These are phyloP conservation scores for Tetrao urogallus DNA, from an alignment of 2,113 vertebrate species.

Conservation along the genomic window DNA sequence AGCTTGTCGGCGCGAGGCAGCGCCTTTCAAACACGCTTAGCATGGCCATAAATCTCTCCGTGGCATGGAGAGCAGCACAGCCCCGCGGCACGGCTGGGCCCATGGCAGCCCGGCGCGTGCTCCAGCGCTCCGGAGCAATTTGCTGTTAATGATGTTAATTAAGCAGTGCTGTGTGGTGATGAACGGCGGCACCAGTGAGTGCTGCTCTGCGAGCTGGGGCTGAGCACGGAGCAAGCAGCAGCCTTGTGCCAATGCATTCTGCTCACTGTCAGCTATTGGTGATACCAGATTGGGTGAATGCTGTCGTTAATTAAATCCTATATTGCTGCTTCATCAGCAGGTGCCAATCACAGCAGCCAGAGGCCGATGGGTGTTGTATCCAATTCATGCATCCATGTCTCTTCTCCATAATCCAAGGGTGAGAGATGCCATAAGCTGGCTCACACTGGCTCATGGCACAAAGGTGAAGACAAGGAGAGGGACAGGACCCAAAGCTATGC, in stretches of 20 bases:
- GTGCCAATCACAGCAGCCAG: not conserved
- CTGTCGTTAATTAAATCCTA: not conserved
- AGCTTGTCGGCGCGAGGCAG: not conserved
- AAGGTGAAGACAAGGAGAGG: not conserved
- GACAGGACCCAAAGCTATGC: accelerated
- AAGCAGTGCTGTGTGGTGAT: conserved; percentile 55
- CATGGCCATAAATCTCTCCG: not conserved
- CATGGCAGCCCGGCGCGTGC: not conserved
- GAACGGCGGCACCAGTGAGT: not conserved
- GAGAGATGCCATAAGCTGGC: not conserved
- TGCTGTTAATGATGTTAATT: conserved; percentile 81
- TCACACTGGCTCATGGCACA: not conserved
- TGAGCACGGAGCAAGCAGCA: not conserved
- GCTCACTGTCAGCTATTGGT: accelerated
- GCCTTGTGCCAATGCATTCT: not conserved
- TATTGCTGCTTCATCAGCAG: not conserved
- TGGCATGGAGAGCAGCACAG: accelerated
- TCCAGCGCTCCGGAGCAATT: conserved; percentile 50
- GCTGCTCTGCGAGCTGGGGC: not conserved
- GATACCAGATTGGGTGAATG: not conserved
- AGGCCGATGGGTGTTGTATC: not conserved
- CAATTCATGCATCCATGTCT: accelerated
- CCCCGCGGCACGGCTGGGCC: not conserved
- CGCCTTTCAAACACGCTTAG: not conserved
- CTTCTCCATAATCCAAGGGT: accelerated